Evolutionary conservation across 2,113 vertebrate species (phyloP).

Genomic region (Hippolais icterina): DNA sequence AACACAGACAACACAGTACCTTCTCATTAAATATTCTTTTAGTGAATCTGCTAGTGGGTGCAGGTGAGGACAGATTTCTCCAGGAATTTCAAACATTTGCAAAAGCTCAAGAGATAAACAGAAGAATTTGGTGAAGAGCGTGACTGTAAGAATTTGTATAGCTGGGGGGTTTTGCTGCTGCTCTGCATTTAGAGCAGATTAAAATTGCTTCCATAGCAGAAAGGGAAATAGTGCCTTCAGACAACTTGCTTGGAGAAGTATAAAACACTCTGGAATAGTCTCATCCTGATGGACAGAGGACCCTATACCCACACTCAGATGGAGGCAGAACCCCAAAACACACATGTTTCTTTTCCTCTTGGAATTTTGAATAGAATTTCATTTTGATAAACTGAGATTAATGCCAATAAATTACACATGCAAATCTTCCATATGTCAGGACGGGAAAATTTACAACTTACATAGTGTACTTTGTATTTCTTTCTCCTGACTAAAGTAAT

Average conservation of each 20-base stretch:
- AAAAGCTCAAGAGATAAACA: background rate
- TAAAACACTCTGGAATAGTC: background rate
- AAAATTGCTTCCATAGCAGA: background rate
- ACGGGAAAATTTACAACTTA: background rate
- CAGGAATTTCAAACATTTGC: slow-evolving; percentile 48
- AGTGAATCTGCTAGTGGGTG: background rate
- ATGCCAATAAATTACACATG: background rate
- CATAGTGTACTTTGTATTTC: slow-evolving; percentile 16
- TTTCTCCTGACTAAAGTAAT: slow-evolving; percentile 59
- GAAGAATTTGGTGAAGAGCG: background rate
- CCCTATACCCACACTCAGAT: background rate
- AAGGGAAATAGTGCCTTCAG: background rate
- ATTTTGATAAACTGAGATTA: slow-evolving; percentile 5
- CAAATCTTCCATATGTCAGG: slow-evolving; percentile 39
- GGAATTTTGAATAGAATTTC: background rate
- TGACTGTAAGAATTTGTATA: background rate
- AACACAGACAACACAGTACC: background rate
- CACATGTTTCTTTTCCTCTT: background rate
- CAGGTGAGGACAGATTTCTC: background rate
- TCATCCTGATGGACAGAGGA: background rate
- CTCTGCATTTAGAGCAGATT: background rate
- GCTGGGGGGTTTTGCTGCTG: background rate
- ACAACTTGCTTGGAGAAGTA: background rate
- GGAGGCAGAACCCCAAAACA: background rate
- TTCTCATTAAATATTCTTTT: slow-evolving; percentile 40